A percentile compares a stretch with the other conserved stretches of the same genome.
These are phyloP conservation scores for Trachelipus rathkii DNA, from an alignment of 1,140 invertebrate genomes.

Conservation along the genomic window DNA sequence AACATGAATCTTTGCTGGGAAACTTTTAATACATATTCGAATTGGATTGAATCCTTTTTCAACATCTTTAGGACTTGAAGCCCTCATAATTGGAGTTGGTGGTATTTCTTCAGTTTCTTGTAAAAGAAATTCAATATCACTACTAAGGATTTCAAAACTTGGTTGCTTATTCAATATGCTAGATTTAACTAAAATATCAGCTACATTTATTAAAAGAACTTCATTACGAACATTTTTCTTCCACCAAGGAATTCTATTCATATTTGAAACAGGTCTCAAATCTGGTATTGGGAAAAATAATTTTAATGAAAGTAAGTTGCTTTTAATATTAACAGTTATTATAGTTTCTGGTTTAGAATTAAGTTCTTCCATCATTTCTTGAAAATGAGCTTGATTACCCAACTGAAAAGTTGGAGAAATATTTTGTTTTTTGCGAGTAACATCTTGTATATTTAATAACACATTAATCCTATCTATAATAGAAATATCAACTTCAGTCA, in stretches of 20 bases:
- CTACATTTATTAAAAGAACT: conserved; percentile 64
- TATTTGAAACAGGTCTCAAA: conserved; percentile 67
- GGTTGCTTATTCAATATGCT: no score
- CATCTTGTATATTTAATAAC: conserved; percentile 61
- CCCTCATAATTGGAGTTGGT: conserved; percentile 56
- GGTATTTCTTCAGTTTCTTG: conserved; percentile 55
- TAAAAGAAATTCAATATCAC: conserved; percentile 61
- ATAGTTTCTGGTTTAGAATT: conserved; percentile 44
- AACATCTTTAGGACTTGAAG: conserved; percentile 53
- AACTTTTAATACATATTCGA: conserved; percentile 51
- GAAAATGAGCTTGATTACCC: conserved; percentile 42
- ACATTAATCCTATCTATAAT: conserved; percentile 76
- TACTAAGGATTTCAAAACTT: conserved; percentile 59
- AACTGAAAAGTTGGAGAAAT: conserved; percentile 34
- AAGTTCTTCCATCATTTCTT: conserved; percentile 49
- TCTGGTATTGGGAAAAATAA: conserved; percentile 83
- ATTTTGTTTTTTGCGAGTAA: conserved; percentile 53
- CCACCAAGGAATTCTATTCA: conserved; percentile 70
- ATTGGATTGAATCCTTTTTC: conserved; percentile 52
- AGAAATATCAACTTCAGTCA: conserved; percentile 76
- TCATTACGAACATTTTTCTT: conserved; percentile 72
- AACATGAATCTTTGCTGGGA: conserved; percentile 48
- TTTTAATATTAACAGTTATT: conserved; percentile 45
- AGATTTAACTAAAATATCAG: conserved; percentile 53
- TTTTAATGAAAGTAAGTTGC: conserved; percentile 40